Evolutionary conservation across 2,113 vertebrate species (phyloP), one percentile per base, ranked within the genome.

Genomic region (Odontophorus gujanensis): DNA sequence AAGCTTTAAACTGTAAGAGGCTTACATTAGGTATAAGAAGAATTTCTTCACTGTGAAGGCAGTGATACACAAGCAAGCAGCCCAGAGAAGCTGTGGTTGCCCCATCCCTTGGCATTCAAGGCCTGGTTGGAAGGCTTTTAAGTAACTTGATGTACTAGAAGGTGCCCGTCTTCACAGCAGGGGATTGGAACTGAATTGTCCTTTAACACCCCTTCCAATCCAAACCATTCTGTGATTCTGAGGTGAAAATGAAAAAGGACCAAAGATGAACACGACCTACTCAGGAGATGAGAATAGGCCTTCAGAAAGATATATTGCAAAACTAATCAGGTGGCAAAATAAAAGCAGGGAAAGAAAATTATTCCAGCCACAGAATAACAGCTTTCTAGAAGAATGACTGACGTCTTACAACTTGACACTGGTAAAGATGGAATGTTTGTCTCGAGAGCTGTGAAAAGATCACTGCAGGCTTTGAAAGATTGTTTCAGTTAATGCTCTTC

Each of bases 381-480:
- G 11, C 36, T 87, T 89, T 78, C 30, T 76, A 30, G 85, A 88
- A 74, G 26, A 66, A 87, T 63, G 38, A 57, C 25, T 28, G 68
- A 55, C 42, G 77, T 65, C 61, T 90, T 89, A 25, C 5, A 45
- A 36, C 34, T 24, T 89, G 38, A 43, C 43, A 5, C 8, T 82
- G 63, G 42, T 93, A 48, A 68, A 81, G 42, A 43, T 75, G 51
- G 43, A 67, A 0, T 42, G 36, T 75, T 86, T 80, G 28, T 74
- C 88, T 86, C 84, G 81, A 76, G 72, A 93, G 20, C 45, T 47
- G 45, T 34, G 36, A 13, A 92, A 62, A 92, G 42, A 72, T 91
- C 67, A 43, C 59, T 73, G 42, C 43, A 82, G 62, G n/a, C 71
- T 80, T 77, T 80, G 76, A 42, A 82, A 68, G 34, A 69, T 89